phyloP scores from a whole-genome alignment of 2,888 invertebrate species.

The Serrognathus titanus region DNA sequence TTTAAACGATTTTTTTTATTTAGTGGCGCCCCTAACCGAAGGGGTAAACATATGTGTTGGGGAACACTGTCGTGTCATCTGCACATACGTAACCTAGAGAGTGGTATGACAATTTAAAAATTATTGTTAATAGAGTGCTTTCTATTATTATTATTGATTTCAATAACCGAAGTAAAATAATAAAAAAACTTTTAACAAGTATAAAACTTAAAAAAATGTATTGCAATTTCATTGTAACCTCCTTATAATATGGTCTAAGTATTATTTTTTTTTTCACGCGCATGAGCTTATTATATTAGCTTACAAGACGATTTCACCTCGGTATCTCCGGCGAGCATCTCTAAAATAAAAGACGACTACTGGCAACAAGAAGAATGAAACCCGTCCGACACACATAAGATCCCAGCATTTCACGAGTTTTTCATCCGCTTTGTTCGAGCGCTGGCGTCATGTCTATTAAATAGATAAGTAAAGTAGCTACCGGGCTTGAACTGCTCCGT shows the following conservation, averaged over 20 bases:
- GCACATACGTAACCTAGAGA: no score
- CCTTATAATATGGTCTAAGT: background rate
- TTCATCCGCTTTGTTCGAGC: slow-evolving; percentile 10
- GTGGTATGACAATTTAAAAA: no score
- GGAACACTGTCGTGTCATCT: no score
- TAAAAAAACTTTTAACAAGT: no score
- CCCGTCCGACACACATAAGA: background rate
- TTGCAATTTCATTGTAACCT: no score
- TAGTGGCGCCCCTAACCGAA: no score
- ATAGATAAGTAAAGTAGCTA: slow-evolving; percentile 49
- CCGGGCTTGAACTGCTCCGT: slow-evolving; percentile 46
- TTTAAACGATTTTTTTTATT: no score
- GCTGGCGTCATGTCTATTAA: slow-evolving; percentile 47
- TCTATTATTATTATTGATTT: no score
- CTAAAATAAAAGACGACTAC: background rate
- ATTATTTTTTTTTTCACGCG: background rate
- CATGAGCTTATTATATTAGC: slow-evolving; percentile 11
- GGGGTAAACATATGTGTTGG: no score
- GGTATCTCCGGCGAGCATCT: background rate
- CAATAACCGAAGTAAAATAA: no score
- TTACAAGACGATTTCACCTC: slow-evolving; percentile 11
- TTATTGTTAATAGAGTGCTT: no score
- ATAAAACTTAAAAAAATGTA: no score
- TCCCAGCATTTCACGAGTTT: background rate
- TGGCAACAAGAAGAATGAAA: background rate